Conservation (phyloP, 2,888 invertebrate genomes). For the Reticulitermes lucifugus region DNA sequence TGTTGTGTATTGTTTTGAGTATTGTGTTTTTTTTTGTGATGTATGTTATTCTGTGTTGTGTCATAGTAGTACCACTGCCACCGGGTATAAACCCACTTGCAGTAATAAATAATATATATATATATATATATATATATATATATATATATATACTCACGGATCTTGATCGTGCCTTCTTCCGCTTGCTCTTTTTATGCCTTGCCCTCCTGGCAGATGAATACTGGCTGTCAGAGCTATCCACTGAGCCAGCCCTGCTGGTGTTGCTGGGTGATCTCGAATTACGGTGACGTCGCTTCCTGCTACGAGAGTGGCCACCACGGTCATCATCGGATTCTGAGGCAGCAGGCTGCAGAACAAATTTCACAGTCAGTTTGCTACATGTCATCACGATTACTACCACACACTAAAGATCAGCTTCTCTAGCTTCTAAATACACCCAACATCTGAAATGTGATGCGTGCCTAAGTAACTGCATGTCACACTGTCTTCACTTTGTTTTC, state of each 20-base stretch:
- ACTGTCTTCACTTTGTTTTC: too few species aligned
- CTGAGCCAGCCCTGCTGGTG: constrained; percentile 33
- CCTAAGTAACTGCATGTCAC: too few species aligned
- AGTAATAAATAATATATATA: too few species aligned
- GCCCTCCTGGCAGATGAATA: constrained; percentile 37
- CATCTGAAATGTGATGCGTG: too few species aligned
- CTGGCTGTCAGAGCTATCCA: constrained; percentile 44
- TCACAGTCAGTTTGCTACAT: background rate
- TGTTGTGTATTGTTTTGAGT: too few species aligned
- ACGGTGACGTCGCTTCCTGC: constrained; percentile 41
- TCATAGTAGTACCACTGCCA: too few species aligned
- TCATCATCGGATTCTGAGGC: constrained; percentile 41
- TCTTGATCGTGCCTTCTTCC: constrained; percentile 63
- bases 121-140: background rate
- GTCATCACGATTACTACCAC: background rate
- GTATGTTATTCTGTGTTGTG: too few species aligned
- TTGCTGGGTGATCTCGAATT: constrained; percentile 31
- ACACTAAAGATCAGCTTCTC: background rate
- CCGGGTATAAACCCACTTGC: too few species aligned
- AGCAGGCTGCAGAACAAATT: background rate
- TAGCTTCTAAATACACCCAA: too few species aligned
- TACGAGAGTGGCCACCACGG: constrained; percentile 27
- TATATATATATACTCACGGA: constrained; percentile 58
- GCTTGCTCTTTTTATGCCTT: constrained; percentile 62
- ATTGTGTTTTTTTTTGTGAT: too few species aligned